Base-by-base conservation (phyloP, 2,113 vertebrate genomes). In the Triplophysa siluroides region DNA sequence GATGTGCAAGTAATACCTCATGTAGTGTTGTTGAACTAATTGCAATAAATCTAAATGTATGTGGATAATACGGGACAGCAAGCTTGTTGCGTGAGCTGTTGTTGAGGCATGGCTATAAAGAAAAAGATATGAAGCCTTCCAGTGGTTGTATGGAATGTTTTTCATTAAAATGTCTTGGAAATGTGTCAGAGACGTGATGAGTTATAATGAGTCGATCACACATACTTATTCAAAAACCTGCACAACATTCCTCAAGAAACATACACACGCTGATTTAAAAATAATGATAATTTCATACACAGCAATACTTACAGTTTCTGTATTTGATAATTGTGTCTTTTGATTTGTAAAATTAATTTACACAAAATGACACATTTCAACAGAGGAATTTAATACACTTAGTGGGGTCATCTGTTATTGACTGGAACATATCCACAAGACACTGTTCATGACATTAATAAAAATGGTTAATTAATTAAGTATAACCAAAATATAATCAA, bases 291-390 rank as follows among this genome's bases (percentile, higher is more conserved):
- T 45, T 43, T 45, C 11, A 45, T 45, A 45, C 8, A 11, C 2
- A 45, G 43, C 43, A 45, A 45, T 12, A 12, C 43, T 45, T 11
- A 45, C 43, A 45, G 43, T 45, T 11, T 45, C 16, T 14, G 4
- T 14, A 13, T 52, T 16, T 52, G 4, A 52, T 14, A 6, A 52
- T 52, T 52, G 5, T 52, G 69, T 38, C 7, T n/a, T n/a, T 56
- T 54, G 26, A 71, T 21, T 71, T 29, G 67, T 29, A 52, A n/a
- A 52, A 52, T 21, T 52, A 4, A 16, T 4, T 65, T 16, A 7
- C 18, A 12, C 52, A 38, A 33, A 66, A 73, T 66, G 24, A 78
- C 60, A 50, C 50, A 69, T 78, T 76, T 41, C 8, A 66, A 56
- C 60, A 74, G 8, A 38, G 33, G 33, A 38, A 38, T 8, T 38